Base-by-base conservation (phyloP, 1,140 invertebrate species). In the Drosophila navojoa region DNA sequence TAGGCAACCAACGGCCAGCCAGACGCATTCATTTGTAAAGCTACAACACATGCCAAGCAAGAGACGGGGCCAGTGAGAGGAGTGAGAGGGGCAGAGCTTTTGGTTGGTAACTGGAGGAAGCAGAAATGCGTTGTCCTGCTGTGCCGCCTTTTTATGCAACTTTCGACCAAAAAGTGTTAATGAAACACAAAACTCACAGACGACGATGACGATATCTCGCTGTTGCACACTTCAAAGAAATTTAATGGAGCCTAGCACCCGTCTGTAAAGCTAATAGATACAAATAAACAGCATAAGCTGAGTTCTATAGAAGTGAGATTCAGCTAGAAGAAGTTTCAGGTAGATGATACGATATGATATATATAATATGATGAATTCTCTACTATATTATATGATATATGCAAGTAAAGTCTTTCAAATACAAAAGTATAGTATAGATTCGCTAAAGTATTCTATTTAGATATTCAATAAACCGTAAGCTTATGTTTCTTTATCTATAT, bases 21-120 rank as follows among this genome's bases (percentile, higher is more conserved):
- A 85, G 81, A 86, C 82, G 82, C 82, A 85, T 87, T 85, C 81
- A 85, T 85, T 85, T 85, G 81, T 86, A 78, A 85, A 85, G 67
- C 75, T 81, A 76, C 77, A 87, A 73, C 62, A 84, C 54, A 84
- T 71, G 67, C 49, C 38, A 50, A 16, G 38, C 3, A 16, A 45
- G 42, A 0, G 45, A 27, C 5, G 10, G 5, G 19, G 19, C 2
- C 19, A 38, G 32, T 4, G 42, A 5, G 42, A 2, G 13, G 15
- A 45, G 42, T 1, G n/a, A 9, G 42, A 45, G 15, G 15, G 16
- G 2, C 9, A 15, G 42, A 45, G 15, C 13, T n/a, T 44, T 35
- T 35, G 32, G 7, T 35, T 35, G 6, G 10, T 10, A 11, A 10
- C 35, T 49, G 49, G 25, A 11, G 29, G 42, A 13, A 25, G 45